A percentile compares a stretch with the other conserved stretches of the same genome.
Evolutionary conservation across 2,888 invertebrate species (phyloP).

Genomic region (Oxytorus armatus): DNA sequence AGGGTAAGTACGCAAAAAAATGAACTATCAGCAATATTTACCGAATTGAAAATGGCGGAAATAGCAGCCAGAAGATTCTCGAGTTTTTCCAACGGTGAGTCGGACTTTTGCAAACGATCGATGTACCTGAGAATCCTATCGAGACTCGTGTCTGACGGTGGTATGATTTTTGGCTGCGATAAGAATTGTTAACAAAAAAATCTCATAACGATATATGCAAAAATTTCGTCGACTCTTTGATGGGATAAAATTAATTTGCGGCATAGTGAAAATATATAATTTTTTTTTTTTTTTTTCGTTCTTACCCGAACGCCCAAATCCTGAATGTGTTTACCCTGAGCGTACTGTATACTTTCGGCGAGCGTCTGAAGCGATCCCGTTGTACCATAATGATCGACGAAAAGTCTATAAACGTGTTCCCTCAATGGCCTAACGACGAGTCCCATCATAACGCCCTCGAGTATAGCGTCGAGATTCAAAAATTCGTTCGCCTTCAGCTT

Average conservation of each 20-base stretch:
- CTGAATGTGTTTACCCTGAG: conserved; percentile 88
- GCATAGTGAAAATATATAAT: not conserved
- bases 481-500: conserved; percentile 96
- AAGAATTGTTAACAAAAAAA: not conserved
- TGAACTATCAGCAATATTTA: conserved; percentile 82
- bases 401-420: conserved; percentile 92
- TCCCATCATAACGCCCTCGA: conserved; percentile 97
- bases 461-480: conserved; percentile 96
- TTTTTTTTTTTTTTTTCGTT: not conserved
- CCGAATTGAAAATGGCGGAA: conserved; percentile 93
- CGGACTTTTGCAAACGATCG: conserved; percentile 94
- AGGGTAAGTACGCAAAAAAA: no score
- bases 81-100: conserved; percentile 96
- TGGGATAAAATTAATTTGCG: not conserved
- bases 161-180: conserved; percentile 88
- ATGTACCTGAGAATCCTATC: conserved; percentile 92
- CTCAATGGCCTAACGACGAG: conserved; percentile 95
- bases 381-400: conserved; percentile 94
- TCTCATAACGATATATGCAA: not conserved
- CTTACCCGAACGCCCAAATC: conserved; percentile 89
- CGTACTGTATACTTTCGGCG: conserved; percentile 89
- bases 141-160: conserved; percentile 91
- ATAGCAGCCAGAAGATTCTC: conserved; percentile 96
- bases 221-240: not conserved
- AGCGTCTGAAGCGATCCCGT: conserved; percentile 90